Percentiles rank a stretch among this genome's conserved stretches.
phyloP scores from a whole-genome alignment of 1,140 invertebrate genomes.

The Neodiprion lecontei region DNA sequence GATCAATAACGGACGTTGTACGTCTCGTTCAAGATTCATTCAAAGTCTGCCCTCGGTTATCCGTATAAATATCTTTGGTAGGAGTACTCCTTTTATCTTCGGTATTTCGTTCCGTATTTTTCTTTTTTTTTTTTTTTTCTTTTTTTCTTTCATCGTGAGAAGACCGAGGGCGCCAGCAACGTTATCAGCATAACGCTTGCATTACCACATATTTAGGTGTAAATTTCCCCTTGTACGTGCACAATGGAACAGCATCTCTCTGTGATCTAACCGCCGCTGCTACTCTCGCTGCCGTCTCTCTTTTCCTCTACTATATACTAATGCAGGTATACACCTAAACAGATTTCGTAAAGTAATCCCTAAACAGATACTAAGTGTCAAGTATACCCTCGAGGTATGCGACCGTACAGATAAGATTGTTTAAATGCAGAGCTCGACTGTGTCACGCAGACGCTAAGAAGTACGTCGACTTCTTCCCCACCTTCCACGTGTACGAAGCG shows the following conservation, averaged over 20 bases:
- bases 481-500: no score
- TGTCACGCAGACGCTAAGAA: no score
- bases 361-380: no score
- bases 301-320: no score
- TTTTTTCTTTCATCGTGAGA: constrained; percentile 3
- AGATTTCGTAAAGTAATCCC: no score
- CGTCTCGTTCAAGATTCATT: neutral
- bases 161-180: constrained; percentile 10
- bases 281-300: neutral
- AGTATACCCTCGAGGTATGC: no score
- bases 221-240: neutral
- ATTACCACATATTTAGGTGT: neutral
- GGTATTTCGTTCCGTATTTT: neutral
- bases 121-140: neutral
- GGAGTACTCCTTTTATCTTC: no score
- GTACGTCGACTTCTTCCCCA: no score
- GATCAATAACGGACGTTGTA: no score
- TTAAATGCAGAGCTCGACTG: no score
- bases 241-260: neutral
- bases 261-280: neutral
- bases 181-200: neutral
- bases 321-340: no score
- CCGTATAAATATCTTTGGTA: neutral
- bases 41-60: neutral
- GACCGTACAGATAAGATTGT: no score